Evolutionary conservation across 2,113 vertebrate species (phyloP), one percentile per base, ranked within the genome.

Genomic region (Plotosus lineatus): DNA sequence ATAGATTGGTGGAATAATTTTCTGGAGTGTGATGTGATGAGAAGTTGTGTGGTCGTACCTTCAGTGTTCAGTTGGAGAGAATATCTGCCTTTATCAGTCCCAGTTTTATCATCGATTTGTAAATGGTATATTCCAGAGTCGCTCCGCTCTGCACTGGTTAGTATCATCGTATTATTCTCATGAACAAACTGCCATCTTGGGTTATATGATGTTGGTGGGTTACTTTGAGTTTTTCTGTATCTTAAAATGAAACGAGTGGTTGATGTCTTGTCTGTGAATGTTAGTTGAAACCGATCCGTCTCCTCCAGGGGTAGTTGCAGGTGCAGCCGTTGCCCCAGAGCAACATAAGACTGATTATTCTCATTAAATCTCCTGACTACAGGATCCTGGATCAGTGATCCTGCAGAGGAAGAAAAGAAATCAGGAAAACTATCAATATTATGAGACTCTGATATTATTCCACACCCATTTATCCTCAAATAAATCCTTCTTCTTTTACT

Each of bases 61-160:
- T 78, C 56, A 65, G 44, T n/a, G 40, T 40, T 51, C 33, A 83
- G 48, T 6, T 63, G 75, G 26, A 78, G 68, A 75, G 21, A 14
- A 9, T 48, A 10, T 46, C 0, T 28, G n/a, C 1, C 7, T 56
- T 0, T 75, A 23, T 0, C 7, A 3, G 0, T 6, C 31, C 48
- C 60, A 0, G 0, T 0, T 26, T 58, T 42, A 44, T 6, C 0
- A 12, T 0, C 0, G 3, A 38, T 14, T 0, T 3, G 0, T 48
- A 79, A 48, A 6, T 0, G 60, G 51, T 75, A 83, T 14, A 0
- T 68, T 48, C 77, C 82, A 60, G 77, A 68, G 73, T 83, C 60
- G 44, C 3, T n/a, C 28, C 19, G 66, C 46, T 8, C 38, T 63
- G 63, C 58, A 79, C 4, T 10, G 48, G 53, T 79, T 68, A 75